Base-by-base conservation (phyloP, 1,140 invertebrate genomes). In the Ylistrum balloti region DNA sequence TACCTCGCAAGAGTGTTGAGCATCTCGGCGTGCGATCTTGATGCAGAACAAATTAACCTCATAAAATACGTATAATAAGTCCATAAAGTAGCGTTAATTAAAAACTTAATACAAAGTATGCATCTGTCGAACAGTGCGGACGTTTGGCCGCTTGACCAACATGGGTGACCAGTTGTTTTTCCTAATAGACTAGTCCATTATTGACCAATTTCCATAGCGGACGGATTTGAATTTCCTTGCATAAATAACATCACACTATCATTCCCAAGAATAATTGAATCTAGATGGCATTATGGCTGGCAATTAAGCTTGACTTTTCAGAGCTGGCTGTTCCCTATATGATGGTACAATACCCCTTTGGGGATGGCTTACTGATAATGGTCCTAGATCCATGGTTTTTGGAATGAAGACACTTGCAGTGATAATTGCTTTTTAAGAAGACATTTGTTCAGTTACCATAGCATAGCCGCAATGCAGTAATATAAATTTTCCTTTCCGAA, bases 341-440 rank as follows among this genome's bases (percentile, higher is more conserved):
- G 56, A n/a, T 74, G 56, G 56, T 74, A 74, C 56, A 74, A 74
- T 28, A 74, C 56, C 56, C 56, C 56, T 74, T 74, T 74, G 56
- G 56, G 56, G n/a, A 28, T 28, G 56, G 28, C 28, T 74, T 74
- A n/a, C 56, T 74, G 56, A 22, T 74, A 74, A 74, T 74, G 56
- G 28, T n/a, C 2, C 56, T 5, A 74, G 56, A 74, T 74, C 56
- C 56, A 11, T 45, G 41, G 41, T 17, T 45, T 74, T n/a, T 74
- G 5, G 1, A n/a, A 74, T 74, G 56, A 74, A 28, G 56, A 74
- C 22, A 74, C 28, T 74, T 74, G 56, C 56, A 28, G 56, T 28
- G 56, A 74, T 74, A 74, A 74, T 74, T 74, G 56, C 56, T 74
- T 74, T 74, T 74, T 74, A 74, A 74, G 56, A 74, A 74, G 56